phyloP scores from a whole-genome alignment of 2,888 invertebrate genomes.

The Leistus spinibarbis region DNA sequence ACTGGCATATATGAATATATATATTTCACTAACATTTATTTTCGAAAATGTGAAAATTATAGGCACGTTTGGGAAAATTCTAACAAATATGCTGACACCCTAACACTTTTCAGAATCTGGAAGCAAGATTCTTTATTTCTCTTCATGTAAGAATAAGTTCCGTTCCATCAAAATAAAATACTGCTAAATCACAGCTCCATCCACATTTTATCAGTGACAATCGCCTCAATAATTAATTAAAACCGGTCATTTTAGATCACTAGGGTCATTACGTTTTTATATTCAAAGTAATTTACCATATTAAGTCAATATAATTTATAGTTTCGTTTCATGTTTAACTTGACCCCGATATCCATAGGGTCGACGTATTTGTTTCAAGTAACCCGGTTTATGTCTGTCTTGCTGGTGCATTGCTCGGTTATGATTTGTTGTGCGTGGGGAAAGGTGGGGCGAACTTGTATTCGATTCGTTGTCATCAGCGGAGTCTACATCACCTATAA shows the following conservation, averaged over 20 bases:
- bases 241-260: not conserved
- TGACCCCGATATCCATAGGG: slow-evolving; percentile 30
- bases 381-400: slow-evolving; percentile 13
- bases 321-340: slow-evolving; percentile 36
- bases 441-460: slow-evolving; percentile 30
- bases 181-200: too few species aligned
- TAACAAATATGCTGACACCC: not conserved
- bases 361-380: slow-evolving; percentile 26
- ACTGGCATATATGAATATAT: not conserved
- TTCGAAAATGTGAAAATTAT: not conserved
- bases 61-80: not conserved
- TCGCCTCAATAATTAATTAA: not conserved
- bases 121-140: too few species aligned
- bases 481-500: slow-evolving; percentile 79
- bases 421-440: slow-evolving; percentile 24
- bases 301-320: slow-evolving; percentile 4
- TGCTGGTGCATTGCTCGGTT: slow-evolving; percentile 13
- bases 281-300: not conserved
- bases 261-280: not conserved
- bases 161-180: too few species aligned
- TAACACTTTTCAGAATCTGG: not conserved
- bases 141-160: too few species aligned
- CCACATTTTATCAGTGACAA: not conserved
- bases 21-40: not conserved
- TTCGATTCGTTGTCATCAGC: slow-evolving; percentile 63